Evolutionary conservation across 2,888 invertebrate genomes (phyloP), one percentile per base, ranked within the genome.

Genomic region (Sclerodermus sp.): DNA sequence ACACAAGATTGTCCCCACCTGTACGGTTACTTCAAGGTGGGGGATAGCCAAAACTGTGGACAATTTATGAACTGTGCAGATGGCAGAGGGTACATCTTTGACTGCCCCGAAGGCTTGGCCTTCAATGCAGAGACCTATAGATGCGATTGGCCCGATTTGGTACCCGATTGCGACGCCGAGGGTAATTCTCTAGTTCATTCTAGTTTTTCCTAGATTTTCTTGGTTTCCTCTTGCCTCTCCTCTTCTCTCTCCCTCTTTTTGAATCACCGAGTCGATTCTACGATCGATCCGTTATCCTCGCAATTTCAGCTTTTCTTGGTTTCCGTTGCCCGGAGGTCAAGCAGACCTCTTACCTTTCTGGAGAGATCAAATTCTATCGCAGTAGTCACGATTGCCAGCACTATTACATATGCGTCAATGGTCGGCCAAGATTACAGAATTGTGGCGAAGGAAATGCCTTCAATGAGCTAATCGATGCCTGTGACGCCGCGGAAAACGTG

Each of bases 61-160:
- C 84, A 86, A 67, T 93, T 91, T 76, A 87, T 87, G 78, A 93
- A 87, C 70, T 93, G 93, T 66, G 91, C 87, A 1, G 85, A 85
- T 42, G 93, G 93, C n/a, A 82, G 84, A 4, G 89, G 87, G 1
- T 86, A 80, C 62, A 80, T 86, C 36, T 86, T 91, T 66, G 84
- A 87, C 57, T 93, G 93, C 69, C 93, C 93, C 0, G 91, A 90
- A 67, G 93, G 93, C 16, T 80, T 93, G 45, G 92, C 92, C 8
- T 91, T 86, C 79, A 88, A 86, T 74, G 81, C 85, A 1, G 84
- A 83, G 10, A 83, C 82, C 9, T 90, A 91, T 71, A 84, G 87
- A 45, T 93, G 93, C 74, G 91, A 93, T 56, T 93, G 92, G 92
- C 91, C 93, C 2, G 93, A 93, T 79, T 85, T 88, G 76, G 92